These are phyloP conservation scores for Pteria penguin DNA, from an alignment of 2,888 invertebrate genomes.

Conservation along the genomic window DNA sequence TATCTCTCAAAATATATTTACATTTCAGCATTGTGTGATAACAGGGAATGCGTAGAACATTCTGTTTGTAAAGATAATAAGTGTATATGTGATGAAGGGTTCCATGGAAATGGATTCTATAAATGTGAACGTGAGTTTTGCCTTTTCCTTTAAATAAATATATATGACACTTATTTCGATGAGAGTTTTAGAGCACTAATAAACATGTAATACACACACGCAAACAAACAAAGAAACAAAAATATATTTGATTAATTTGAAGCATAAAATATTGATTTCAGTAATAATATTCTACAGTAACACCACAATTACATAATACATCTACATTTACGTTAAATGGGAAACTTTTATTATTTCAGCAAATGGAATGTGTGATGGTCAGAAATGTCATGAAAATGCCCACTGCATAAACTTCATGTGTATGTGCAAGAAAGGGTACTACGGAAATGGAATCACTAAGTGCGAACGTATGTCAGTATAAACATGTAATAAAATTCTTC, in stretches of 20 bases:
- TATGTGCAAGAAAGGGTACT: slow-evolving; percentile 27
- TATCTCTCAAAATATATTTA: too few relatives aligned
- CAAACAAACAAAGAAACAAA: too few relatives aligned
- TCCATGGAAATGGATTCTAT: slow-evolving; percentile 24
- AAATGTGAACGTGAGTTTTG: slow-evolving; percentile 29
- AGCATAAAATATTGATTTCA: too few relatives aligned
- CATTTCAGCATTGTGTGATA: neutral
- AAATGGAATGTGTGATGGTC: slow-evolving; percentile 31
- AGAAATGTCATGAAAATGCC: slow-evolving; percentile 30
- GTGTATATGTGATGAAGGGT: slow-evolving; percentile 27
- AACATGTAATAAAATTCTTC: too few relatives aligned
- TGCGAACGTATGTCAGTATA: slow-evolving; percentile 31
- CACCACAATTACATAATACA: too few relatives aligned
- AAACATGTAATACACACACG: too few relatives aligned
- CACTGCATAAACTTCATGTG: slow-evolving; percentile 34
- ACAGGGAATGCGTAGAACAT: slow-evolving; percentile 5
- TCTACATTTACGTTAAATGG: too few relatives aligned
- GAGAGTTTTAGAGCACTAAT: too few relatives aligned
- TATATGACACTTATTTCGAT: neutral
- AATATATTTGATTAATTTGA: too few relatives aligned
- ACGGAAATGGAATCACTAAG: slow-evolving; percentile 26
- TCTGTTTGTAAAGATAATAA: slow-evolving; percentile 12
- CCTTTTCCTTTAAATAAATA: neutral
- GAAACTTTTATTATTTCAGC: slow-evolving; percentile 17
- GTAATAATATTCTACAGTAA: too few relatives aligned